Percentiles rank a stretch among this genome's conserved stretches.
Conservation (phyloP, 2,888 invertebrate genomes). For the Capitulum mitella region DNA sequence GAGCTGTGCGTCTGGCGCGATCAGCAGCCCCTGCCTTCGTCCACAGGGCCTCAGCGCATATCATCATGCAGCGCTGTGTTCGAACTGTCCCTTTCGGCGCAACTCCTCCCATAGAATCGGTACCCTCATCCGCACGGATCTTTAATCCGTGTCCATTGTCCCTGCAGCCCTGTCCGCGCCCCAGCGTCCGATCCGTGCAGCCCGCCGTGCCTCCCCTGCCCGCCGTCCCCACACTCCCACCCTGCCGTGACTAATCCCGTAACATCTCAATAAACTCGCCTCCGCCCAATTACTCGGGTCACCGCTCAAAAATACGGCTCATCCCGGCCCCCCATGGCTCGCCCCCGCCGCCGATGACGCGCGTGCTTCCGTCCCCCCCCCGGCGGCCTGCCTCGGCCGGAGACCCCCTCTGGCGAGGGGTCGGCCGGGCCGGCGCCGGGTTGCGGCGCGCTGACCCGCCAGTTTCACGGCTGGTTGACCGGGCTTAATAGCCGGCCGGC, state of each 20-base stretch:
- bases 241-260: conserved; percentile 17
- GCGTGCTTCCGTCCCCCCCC: background rate
- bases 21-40: too few species aligned
- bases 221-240: background rate
- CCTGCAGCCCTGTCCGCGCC: background rate
- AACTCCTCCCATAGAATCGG: too few species aligned
- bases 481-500: background rate
- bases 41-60: too few species aligned
- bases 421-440: background rate
- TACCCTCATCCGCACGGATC: too few species aligned
- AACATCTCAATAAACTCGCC: conserved; percentile 11
- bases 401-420: background rate
- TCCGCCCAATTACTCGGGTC: background rate
- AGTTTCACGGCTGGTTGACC: conserved; percentile 3
- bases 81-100: too few species aligned
- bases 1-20: too few species aligned
- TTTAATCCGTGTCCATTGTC: too few species aligned
- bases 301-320: background rate
- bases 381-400: background rate
- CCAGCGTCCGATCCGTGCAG: too few species aligned
- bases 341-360: background rate
- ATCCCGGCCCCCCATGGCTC: background rate
- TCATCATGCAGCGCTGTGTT: too few species aligned
- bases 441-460: background rate
- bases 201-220: too few species aligned